phyloP scores from a whole-genome alignment of 1,140 invertebrate species.

The Drepana arcuata region DNA sequence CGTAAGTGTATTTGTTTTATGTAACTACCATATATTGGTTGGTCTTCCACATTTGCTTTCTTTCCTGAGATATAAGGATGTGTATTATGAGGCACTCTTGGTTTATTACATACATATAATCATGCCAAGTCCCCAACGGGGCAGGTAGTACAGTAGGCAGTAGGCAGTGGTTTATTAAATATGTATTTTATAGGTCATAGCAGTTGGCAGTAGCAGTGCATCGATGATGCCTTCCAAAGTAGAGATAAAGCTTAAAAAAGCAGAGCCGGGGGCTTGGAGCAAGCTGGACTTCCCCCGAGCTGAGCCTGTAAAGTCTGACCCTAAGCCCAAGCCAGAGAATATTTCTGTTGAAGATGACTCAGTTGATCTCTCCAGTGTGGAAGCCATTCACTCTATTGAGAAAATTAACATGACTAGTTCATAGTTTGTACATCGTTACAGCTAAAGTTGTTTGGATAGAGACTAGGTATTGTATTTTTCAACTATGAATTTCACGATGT shows the following conservation, averaged over 20 bases:
- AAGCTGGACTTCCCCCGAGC: conserved; percentile 78
- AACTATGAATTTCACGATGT: background rate
- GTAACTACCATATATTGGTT: too few relatives aligned
- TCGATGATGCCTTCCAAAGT: conserved; percentile 94
- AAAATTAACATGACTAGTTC: conserved; percentile 51
- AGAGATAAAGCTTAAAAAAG: conserved; percentile 94
- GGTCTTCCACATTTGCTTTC: too few relatives aligned
- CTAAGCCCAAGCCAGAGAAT: conserved; percentile 16
- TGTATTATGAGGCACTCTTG: too few relatives aligned
- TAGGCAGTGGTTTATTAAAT: too few relatives aligned
- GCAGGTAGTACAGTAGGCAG: too few relatives aligned
- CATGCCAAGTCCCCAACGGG: too few relatives aligned
- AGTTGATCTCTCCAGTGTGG: conserved; percentile 60
- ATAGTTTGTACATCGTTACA: conserved; percentile 3
- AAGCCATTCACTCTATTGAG: conserved; percentile 53
- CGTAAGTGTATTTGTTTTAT: too few relatives aligned
- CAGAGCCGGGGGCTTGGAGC: conserved; percentile 86
- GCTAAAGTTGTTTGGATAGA: conserved; percentile 1
- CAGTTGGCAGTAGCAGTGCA: conserved; percentile 79
- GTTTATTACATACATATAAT: too few relatives aligned
- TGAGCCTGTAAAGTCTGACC: conserved; percentile 35
- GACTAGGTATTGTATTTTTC: background rate
- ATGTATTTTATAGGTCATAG: conserved; percentile 75
- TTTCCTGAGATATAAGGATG: too few relatives aligned
- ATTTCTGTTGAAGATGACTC: conserved; percentile 62